Percentiles rank a stretch among this genome's conserved stretches.
These are phyloP conservation scores for Rhagologus leucostigma DNA, from an alignment of 2,113 vertebrate species.

Conservation along the genomic window DNA sequence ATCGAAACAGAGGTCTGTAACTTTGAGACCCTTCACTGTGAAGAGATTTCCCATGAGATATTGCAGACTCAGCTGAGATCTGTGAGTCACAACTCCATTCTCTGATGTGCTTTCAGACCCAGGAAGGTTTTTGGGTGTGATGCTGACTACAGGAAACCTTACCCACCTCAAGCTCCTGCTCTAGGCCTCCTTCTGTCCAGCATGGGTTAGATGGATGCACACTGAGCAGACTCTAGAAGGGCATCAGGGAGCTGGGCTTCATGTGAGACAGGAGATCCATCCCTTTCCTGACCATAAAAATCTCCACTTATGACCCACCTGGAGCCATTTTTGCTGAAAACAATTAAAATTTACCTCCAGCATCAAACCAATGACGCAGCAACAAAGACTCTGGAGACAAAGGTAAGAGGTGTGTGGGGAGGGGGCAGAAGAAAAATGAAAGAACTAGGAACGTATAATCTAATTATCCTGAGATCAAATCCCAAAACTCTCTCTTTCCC, in stretches of 20 bases:
- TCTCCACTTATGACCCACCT: background rate
- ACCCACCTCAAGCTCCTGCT: background rate
- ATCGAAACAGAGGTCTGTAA: background rate
- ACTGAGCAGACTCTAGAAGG: background rate
- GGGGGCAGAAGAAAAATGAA: background rate
- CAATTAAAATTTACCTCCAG: background rate
- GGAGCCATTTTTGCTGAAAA: background rate
- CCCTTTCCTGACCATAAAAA: background rate
- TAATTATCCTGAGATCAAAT: background rate
- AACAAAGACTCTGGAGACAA: background rate
- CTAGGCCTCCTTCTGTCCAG: background rate
- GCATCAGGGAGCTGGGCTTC: accelerated
- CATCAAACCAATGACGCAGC: background rate
- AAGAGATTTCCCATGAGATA: background rate
- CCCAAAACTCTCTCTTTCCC: background rate
- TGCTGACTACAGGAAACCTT: background rate
- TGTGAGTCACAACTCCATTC: background rate
- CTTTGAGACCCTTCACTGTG: background rate
- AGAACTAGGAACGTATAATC: background rate
- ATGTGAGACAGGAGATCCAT: background rate
- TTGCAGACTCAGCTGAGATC: background rate
- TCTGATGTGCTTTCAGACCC: background rate
- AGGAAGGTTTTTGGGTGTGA: background rate
- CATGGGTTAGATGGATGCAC: accelerated
- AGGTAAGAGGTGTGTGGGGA: background rate